Evolutionary conservation across 2,888 invertebrate genomes (phyloP), one percentile per base, ranked within the genome.

Genomic region (Invenusta paracnida): DNA sequence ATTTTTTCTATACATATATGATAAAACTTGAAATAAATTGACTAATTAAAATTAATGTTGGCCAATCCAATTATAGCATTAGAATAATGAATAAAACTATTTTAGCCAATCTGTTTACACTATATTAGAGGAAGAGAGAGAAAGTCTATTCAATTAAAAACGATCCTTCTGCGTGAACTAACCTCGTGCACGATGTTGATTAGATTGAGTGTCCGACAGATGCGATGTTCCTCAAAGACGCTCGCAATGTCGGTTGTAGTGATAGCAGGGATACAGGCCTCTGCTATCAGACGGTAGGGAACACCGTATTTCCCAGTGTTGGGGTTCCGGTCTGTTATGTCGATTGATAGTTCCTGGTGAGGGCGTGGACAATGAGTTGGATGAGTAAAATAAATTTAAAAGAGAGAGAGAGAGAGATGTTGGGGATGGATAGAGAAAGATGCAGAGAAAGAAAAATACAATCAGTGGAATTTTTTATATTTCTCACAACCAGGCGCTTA

Each of bases 171-270:
- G n/a, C n/a, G n/a, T n/a, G n/a, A n/a, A n/a, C 86, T 86, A 86
- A 90, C 90, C 87, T 89, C 88, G 86, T 89, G 79, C 5, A 66
- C 73, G 11, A 67, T 48, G n/a, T 85, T 29, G 85, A 66, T 90
- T 5, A 90, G 88, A 81, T 88, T 90, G 79, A 91, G 89, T 87
- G 90, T 91, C 87, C 90, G 90, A 87, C 90, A 90, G 84, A 92
- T 89, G 82, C 90, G 88, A 87, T 92, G 92, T 88, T 92, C 92
- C 88, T 92, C 92, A 88, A 92, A 92, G 85, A 92, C 91, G 27
- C 89, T 88, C 30, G 90, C 90, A 48, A 91, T 87, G 83, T 91
- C 90, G 67, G 90, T 89, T 0, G 89, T 88, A 87, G 90, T 89
- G 88, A 92, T 91, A 81, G 89, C 88, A 0, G 91, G 91, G 17